Conservation (phyloP, 2,113 vertebrate species). For the Nipponia nippon region DNA sequence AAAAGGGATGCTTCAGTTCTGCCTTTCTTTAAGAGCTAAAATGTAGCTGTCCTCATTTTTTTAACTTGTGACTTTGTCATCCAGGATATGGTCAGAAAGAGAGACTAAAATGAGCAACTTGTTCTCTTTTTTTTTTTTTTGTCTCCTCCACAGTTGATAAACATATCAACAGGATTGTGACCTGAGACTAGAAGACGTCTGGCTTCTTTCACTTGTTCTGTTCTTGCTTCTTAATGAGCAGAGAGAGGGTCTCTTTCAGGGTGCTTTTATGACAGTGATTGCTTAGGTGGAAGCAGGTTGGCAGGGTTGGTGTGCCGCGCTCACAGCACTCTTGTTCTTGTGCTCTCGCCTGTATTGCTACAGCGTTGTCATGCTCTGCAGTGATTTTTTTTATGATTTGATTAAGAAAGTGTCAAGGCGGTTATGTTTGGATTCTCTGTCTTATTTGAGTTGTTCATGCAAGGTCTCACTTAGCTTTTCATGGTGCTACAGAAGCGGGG, state of each 20-base stretch:
- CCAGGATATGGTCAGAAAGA: background rate
- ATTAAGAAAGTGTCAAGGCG: background rate
- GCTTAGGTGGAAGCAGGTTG: background rate
- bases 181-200: background rate
- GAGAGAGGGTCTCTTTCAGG: background rate
- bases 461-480: background rate
- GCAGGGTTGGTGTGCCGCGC: background rate
- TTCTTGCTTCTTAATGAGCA: background rate
- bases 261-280: background rate
- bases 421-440: background rate
- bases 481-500: background rate
- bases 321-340: background rate
- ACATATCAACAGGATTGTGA: background rate
- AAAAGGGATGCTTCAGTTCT: background rate
- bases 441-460: background rate
- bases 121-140: background rate
- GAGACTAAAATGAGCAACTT: background rate
- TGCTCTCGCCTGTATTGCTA: background rate
- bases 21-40: background rate
- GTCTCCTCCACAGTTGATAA: fast-evolving
- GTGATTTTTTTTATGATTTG: background rate
- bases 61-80: background rate
- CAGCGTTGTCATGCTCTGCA: background rate
- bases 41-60: background rate
- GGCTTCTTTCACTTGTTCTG: background rate